Evolutionary conservation across 2,797 vertebrate species (phyloP).

Genomic region (Alcedo atthis): DNA sequence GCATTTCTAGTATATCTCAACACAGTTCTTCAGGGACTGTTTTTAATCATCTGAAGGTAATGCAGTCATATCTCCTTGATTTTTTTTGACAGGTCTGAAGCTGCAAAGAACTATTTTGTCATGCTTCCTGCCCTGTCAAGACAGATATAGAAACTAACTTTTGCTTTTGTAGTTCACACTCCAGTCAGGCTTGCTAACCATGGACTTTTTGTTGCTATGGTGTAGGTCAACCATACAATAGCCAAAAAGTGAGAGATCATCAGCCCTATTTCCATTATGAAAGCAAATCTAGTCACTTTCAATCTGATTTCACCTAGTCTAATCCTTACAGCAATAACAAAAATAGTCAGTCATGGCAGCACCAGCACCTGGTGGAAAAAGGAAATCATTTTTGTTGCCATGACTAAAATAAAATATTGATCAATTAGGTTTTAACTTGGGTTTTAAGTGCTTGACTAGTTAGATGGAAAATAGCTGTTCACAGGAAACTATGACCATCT

Average conservation of each 20-base stretch:
- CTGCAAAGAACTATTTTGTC: neutral
- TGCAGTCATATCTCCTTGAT: neutral
- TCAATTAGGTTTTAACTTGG: neutral
- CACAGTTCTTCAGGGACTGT: neutral
- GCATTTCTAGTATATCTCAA: neutral
- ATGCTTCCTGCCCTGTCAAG: neutral
- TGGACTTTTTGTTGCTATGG: neutral
- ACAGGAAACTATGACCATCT: neutral
- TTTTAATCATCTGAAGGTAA: neutral
- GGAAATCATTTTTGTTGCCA: neutral
- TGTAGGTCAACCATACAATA: neutral
- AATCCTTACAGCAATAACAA: neutral
- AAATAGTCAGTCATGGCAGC: neutral
- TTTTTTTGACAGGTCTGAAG: neutral
- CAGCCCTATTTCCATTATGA: neutral
- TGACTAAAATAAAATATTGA: neutral
- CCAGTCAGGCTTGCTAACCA: neutral
- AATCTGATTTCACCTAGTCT: neutral
- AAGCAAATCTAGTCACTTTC: neutral
- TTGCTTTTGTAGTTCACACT: neutral
- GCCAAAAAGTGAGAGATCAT: neutral
- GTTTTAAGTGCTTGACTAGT: neutral
- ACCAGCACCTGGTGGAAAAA: neutral
- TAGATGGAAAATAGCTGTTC: neutral
- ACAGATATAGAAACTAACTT: neutral